Evolutionary conservation across 2,888 invertebrate species (phyloP).

Genomic region (Troides oblongomaculatus): DNA sequence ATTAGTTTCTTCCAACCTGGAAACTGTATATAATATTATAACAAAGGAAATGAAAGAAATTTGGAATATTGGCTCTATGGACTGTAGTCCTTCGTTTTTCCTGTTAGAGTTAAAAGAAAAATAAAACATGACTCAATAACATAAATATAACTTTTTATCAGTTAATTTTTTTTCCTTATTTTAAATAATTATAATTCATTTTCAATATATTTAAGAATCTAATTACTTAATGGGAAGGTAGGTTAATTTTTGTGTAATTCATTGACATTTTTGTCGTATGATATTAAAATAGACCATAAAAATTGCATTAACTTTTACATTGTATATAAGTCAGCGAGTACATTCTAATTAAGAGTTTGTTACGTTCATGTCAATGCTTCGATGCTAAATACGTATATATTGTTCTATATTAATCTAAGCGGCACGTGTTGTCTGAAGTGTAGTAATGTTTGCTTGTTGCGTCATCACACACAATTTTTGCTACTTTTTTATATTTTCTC

Average conservation of each 20-base stretch:
- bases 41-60: background rate
- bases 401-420: too few relatives aligned
- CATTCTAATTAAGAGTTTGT: too few relatives aligned
- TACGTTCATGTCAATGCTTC: too few relatives aligned
- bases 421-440: too few relatives aligned
- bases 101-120: background rate
- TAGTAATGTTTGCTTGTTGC: too few relatives aligned
- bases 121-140: background rate
- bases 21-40: background rate
- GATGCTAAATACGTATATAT: too few relatives aligned
- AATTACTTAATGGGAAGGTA: background rate
- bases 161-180: background rate
- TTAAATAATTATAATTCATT: too few relatives aligned
- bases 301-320: background rate
- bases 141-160: background rate
- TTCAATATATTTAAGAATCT: background rate
- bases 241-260: background rate
- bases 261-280: background rate
- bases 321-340: too few relatives aligned
- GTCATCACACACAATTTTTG: too few relatives aligned
- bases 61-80: background rate
- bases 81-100: background rate
- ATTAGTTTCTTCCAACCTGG: too few relatives aligned
- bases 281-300: background rate
- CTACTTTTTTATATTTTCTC: too few relatives aligned